A percentile compares a stretch with the other conserved stretches of the same genome.
Conservation (phyloP, 2,888 invertebrate genomes). For the Amphiduros pacificus region DNA sequence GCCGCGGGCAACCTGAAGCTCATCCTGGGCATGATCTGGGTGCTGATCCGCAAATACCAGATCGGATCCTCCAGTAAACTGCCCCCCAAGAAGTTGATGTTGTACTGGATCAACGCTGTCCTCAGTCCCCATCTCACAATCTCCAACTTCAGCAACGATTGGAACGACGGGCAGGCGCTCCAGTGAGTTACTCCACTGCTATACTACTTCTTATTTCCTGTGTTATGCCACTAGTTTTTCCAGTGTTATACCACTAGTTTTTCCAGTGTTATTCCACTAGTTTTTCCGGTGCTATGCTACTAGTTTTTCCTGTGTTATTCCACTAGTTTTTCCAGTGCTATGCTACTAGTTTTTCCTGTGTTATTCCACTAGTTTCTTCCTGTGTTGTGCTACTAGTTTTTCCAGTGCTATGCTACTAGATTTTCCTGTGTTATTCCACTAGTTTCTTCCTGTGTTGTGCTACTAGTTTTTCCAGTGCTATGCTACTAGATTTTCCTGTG, state of each 20-base stretch:
- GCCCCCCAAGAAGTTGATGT: slow-evolving; percentile 92
- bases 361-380: too few relatives aligned
- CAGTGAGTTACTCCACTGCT: slow-evolving; percentile 52
- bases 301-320: too few relatives aligned
- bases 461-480: too few relatives aligned
- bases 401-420: too few relatives aligned
- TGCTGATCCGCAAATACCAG: slow-evolving; percentile 92
- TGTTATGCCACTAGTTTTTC: neutral
- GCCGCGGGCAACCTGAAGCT: slow-evolving; percentile 94
- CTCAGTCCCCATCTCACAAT: slow-evolving; percentile 61
- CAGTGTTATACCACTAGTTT: neutral
- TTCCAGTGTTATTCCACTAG: neutral
- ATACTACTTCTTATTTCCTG: neutral
- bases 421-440: too few relatives aligned
- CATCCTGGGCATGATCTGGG: slow-evolving; percentile 94
- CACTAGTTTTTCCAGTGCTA: too few relatives aligned
- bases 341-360: too few relatives aligned
- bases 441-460: too few relatives aligned
- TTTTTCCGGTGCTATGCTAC: too few relatives aligned
- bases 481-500: too few relatives aligned
- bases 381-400: too few relatives aligned
- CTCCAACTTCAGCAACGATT: slow-evolving; percentile 87
- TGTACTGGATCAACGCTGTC: slow-evolving; percentile 79
- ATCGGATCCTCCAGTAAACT: slow-evolving; percentile 75
- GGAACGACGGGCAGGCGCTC: slow-evolving; percentile 91